Evolutionary conservation across 1,140 invertebrate species (phyloP), one percentile per base, ranked within the genome.

Genomic region (Brachionus manjavacas): DNA sequence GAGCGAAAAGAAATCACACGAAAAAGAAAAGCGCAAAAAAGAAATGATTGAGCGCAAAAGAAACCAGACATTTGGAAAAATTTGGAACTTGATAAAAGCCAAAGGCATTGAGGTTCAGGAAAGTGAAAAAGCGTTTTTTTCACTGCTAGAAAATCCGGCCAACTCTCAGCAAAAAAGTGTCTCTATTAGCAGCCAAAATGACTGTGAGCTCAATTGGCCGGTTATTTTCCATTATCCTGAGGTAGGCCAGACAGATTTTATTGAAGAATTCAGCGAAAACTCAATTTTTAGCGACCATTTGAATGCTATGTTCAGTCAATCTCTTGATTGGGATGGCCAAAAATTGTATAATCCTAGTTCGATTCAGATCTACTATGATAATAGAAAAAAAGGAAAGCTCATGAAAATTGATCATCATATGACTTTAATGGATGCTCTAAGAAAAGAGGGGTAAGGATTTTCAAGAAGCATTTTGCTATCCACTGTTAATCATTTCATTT

Each of bases 211-310:
- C 66, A 85, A 41, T 49, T 95, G 94, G 95, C 94, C 96, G 55
- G 92, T 94, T 72, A 89, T 94, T 49, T 93, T 96, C 86, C 89
- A 94, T 16, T 96, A 96, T 89, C 95, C 95, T 4, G 94, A 96
- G 89, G 86, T 87, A 79, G 87, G 86, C 11, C 88, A 90, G 86
- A 90, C 90, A 1, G 91, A 91, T 85, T 89, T 90, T 83, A 88
- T 91, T 31, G 87, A 88, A 55, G 86, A 92, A 85, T 94, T 95
- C 86, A 89, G 92, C 83, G 94, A 95, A 90, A 91, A 49, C 88
- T 89, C 83, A 84, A 94, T 93, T 25, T 92, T 97, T 86, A 86
- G 88, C 74, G 92, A 93, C 83, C 94, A 95, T 86, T 87, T 96
- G 0, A 88, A 91, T 68, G 91, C 92, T 86, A 89, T 97, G 84